Evolutionary conservation across 2,797 vertebrate genomes (phyloP).

Genomic region (Poecilia picta): DNA sequence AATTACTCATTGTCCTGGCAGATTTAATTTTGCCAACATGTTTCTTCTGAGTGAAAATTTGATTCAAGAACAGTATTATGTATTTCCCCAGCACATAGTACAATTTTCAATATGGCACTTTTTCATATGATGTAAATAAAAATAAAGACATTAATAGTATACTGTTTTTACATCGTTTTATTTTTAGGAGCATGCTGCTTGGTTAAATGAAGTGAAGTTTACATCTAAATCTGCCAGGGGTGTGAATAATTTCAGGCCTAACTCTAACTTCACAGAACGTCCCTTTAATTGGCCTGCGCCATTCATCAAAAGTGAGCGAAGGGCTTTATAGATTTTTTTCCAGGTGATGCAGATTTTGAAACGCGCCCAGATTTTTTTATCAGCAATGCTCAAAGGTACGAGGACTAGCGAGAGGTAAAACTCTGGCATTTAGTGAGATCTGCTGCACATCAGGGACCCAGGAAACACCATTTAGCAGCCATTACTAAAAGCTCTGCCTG

Average conservation of each 20-base stretch:
- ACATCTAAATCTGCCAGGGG: not conserved
- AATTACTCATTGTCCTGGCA: not conserved
- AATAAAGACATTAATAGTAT: not conserved
- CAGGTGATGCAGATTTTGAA: slow-evolving; percentile 22
- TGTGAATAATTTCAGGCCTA: not conserved
- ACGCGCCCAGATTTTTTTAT: slow-evolving; percentile 28
- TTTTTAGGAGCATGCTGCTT: not conserved
- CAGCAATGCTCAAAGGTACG: slow-evolving; percentile 49
- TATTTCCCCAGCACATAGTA: too few relatives aligned
- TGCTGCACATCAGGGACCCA: slow-evolving; percentile 49
- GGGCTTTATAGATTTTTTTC: slow-evolving; percentile 4
- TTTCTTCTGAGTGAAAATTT: not conserved
- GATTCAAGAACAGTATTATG: too few relatives aligned
- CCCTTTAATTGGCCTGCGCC: slow-evolving; percentile 6
- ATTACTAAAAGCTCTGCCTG: slow-evolving; percentile 55
- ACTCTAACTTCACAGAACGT: slow-evolving; percentile 4
- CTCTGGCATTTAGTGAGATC: slow-evolving; percentile 35
- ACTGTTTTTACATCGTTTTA: not conserved
- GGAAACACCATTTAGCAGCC: slow-evolving; percentile 44
- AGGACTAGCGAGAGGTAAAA: slow-evolving; percentile 49
- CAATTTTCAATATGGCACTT: not conserved
- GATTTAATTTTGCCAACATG: not conserved
- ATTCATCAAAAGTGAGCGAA: slow-evolving; percentile 26
- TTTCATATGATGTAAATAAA: not conserved
- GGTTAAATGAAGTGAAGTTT: not conserved